Conservation (phyloP, 2,888 invertebrate species). For the Drosophila anomalipes region DNA sequence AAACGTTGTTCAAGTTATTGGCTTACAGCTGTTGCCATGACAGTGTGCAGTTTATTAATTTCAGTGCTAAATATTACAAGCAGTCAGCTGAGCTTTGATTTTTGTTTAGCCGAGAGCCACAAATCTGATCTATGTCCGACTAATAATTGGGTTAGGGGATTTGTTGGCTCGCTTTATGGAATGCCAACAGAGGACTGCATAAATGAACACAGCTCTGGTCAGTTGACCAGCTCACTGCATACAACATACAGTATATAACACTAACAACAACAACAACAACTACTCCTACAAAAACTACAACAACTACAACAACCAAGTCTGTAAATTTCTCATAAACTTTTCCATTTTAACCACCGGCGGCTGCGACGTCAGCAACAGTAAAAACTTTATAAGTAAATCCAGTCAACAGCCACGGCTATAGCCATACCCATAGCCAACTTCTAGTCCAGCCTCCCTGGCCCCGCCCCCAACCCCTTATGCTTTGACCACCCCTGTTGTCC, state of each 20-base stretch:
- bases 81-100: constrained; percentile 20
- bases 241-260: not conserved
- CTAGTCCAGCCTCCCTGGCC: constrained; percentile 12
- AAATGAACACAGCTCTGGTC: constrained; percentile 53
- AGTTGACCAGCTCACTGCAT: constrained; percentile 35
- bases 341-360: constrained; percentile 56
- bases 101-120: constrained; percentile 14
- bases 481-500: constrained; percentile 8
- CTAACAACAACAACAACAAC: not conserved
- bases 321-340: constrained; percentile 63
- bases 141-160: constrained; percentile 42
- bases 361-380: constrained; percentile 40
- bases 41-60: constrained; percentile 47
- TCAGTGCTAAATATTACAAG: constrained; percentile 11
- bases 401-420: constrained; percentile 4
- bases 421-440: constrained; percentile 14
- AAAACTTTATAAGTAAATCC: constrained; percentile 60
- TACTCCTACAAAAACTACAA: constrained; percentile 7
- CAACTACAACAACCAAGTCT: constrained; percentile 28
- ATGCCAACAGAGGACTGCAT: constrained; percentile 37
- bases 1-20: not conserved
- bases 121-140: constrained; percentile 17
- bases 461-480: not conserved
- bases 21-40: constrained; percentile 30
- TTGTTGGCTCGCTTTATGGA: constrained; percentile 11